A percentile compares a stretch with the other conserved stretches of the same genome.
Evolutionary conservation across 2,888 invertebrate species (phyloP).

Genomic region (Hyppa rectilinea): DNA sequence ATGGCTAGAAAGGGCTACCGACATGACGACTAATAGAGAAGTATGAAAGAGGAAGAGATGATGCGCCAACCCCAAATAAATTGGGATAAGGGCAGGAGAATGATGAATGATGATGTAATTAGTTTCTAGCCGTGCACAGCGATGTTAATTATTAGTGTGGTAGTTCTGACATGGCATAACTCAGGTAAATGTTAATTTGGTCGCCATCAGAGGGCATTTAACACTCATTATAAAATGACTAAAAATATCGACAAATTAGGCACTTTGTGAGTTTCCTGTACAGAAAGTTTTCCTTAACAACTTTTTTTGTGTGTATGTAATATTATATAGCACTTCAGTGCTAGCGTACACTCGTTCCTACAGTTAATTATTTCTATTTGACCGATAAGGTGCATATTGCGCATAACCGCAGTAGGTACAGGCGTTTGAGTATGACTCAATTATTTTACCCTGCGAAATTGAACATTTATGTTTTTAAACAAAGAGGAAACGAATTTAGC

Average conservation of each 20-base stretch:
- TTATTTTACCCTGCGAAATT: constrained; percentile 15
- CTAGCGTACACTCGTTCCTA: too few relatives aligned
- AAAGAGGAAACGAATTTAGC: constrained; percentile 9
- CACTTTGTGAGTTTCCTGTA: not conserved
- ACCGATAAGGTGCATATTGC: constrained; percentile 29
- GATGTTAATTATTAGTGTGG: not conserved
- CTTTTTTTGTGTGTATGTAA: not conserved
- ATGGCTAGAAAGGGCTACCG: too few relatives aligned
- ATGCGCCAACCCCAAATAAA: too few relatives aligned
- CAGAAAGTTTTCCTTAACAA: not conserved
- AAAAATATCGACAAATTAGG: not conserved
- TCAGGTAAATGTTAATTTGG: not conserved
- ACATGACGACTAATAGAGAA: too few relatives aligned
- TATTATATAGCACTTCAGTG: constrained; percentile 15
- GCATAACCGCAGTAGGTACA: not conserved
- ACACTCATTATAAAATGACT: not conserved
- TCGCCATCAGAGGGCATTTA: not conserved
- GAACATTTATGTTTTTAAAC: constrained; percentile 17
- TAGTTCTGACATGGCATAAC: not conserved
- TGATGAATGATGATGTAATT: too few relatives aligned
- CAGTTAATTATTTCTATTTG: constrained; percentile 35
- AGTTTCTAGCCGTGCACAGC: not conserved
- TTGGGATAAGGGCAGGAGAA: too few relatives aligned
- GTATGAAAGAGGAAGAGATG: too few relatives aligned
- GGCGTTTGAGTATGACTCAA: constrained; percentile 28